Evolutionary conservation across 2,888 invertebrate genomes (phyloP), one percentile per base, ranked within the genome.

Genomic region (Galerucella nymphaeae): DNA sequence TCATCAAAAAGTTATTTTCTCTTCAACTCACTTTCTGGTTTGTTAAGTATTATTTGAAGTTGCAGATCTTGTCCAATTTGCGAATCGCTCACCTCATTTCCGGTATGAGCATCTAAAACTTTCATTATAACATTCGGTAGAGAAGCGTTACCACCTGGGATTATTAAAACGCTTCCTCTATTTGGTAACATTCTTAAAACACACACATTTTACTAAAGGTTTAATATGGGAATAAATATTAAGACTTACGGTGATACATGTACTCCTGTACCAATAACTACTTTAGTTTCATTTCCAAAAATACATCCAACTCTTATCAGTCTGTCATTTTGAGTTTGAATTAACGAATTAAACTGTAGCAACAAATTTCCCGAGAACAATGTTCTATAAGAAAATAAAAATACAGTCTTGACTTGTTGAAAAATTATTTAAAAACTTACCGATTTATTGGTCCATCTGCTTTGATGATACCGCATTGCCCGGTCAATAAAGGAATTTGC

Each of bases 251-350:
- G 87, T 59, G 89, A 84, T 74, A 91, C 90, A 72, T 87, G 89
- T 74, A 90, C 86, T 45, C 90, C 88, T n/a, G 91, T 89, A 55
- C 89, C 89, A 5, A 90, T 87, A 53, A 91, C 85, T 75, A 90
- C 88, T 81, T 86, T 87, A 16, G 88, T 83, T 66, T 85, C 83
- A 55, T 86, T 87, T 57, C 88, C 88, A 77, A 93, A 89, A n/a
- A 93, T 91, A 82, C 95, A 95, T 0, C 94, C 94, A 6, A 94
- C 92, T 80, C 93, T 91, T 71, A 95, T 91, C 80, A 94, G 90
- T 72, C 95, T 90, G 86, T 96, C 96, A 0, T 94, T 94, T 73
- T 94, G 92, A 16, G 94, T 93, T 86, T 96, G 95, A 73, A 96
- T 94, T 78, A 95, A 91, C 0, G 92, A 91, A 86, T 96, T 95